A percentile compares a stretch with the other conserved stretches of the same genome.
Conservation (phyloP, 2,113 vertebrate genomes). For the Nibea coibor region DNA sequence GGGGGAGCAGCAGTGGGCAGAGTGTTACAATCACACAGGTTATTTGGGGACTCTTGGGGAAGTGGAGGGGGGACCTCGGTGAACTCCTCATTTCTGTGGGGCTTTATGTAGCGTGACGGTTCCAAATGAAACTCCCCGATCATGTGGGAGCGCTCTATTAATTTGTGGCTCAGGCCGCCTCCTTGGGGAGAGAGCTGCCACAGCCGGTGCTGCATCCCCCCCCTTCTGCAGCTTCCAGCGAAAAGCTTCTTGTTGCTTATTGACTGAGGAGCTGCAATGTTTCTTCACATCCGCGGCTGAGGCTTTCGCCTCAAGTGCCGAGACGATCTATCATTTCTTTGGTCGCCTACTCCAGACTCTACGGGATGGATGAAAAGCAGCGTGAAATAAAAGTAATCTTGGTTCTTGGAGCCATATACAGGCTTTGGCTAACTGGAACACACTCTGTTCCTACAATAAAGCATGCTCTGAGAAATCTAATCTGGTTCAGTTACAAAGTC, state of each 20-base stretch:
- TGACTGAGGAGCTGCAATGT: conserved; percentile 65
- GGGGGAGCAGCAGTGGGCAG: conserved; percentile 2
- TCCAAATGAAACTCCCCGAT: conserved; percentile 78
- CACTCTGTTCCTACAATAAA: conserved; percentile 40
- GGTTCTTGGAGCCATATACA: conserved; percentile 55
- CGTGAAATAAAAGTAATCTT: conserved; percentile 75
- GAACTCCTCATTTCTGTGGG: conserved; percentile 71
- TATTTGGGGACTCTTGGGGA: conserved; percentile 64
- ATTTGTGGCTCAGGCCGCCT: conserved; percentile 75
- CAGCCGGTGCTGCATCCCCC: conserved; percentile 33
- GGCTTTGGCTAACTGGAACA: conserved; percentile 51
- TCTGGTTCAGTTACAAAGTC: conserved; percentile 41
- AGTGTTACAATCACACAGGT: conserved; percentile 73
- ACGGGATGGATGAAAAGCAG: conserved; percentile 66
- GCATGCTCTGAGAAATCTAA: conserved; percentile 59
- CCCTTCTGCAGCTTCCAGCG: conserved; percentile 47
- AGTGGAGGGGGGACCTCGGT: conserved; percentile 53
- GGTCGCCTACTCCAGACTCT: conserved; percentile 39
- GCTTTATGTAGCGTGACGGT: conserved; percentile 78
- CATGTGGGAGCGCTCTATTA: conserved; percentile 77
- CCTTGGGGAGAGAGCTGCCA: conserved; percentile 67
- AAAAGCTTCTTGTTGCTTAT: conserved; percentile 62
- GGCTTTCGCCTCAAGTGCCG: conserved; percentile 56
- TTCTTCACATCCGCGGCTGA: conserved; percentile 44
- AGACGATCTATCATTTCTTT: conserved; percentile 67